Percentiles rank a stretch among this genome's conserved stretches.
phyloP scores from a whole-genome alignment of 2,113 vertebrate species.

The Takifugu bimaculatus region DNA sequence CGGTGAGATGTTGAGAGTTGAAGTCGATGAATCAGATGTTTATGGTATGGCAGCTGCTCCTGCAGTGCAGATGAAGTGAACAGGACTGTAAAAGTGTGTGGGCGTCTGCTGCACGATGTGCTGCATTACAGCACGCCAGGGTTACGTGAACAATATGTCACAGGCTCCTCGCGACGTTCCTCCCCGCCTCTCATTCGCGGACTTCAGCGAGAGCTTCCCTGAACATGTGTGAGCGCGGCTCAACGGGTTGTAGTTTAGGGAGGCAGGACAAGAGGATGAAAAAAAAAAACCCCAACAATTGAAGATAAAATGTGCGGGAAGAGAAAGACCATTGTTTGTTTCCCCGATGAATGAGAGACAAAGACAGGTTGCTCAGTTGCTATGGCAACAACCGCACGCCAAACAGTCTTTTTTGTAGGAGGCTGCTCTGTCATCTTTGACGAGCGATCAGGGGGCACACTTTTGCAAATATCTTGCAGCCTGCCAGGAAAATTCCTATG shows the following conservation, averaged over 20 bases:
- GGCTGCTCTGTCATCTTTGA: conserved; percentile 49
- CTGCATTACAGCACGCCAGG: conserved; percentile 42
- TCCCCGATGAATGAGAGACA: conserved; percentile 39
- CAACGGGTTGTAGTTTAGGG: conserved; percentile 12
- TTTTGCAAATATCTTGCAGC: conserved; percentile 7
- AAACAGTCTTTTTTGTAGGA: conserved; percentile 51
- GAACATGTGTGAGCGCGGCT: conserved; percentile 1
- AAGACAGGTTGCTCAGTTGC: conserved; percentile 62
- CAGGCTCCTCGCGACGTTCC: conserved; percentile 10
- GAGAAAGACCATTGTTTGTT: conserved; percentile 6
- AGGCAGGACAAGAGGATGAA: neutral
- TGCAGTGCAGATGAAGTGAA: conserved; percentile 40
- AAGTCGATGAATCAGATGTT: neutral
- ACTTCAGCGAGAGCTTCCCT: conserved; percentile 13
- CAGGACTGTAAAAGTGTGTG: conserved; percentile 34
- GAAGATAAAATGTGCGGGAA: conserved; percentile 4
- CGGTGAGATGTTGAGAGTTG: neutral
- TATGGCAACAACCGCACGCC: conserved; percentile 61
- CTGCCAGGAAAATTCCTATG: conserved; percentile 1
- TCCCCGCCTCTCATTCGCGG: neutral
- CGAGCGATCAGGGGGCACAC: conserved; percentile 8
- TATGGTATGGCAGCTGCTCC: conserved; percentile 2
- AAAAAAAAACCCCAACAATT: neutral
- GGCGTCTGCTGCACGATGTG: conserved; percentile 48
- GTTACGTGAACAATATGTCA: conserved; percentile 33